These are phyloP conservation scores for Sciurus niger DNA, from an alignment of 2,113 vertebrate species.

Conservation along the genomic window DNA sequence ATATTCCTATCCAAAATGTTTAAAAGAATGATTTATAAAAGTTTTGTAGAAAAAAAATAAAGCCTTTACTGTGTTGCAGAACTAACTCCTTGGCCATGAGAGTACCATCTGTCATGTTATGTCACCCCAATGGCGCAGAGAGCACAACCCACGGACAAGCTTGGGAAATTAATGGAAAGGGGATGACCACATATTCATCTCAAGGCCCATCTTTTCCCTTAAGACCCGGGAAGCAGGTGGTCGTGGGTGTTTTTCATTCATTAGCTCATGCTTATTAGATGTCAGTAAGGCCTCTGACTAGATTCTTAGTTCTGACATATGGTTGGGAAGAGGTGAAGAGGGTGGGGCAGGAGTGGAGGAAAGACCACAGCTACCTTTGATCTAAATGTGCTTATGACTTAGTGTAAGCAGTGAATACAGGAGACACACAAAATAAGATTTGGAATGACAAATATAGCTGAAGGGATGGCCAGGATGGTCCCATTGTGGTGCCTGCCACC, in stretches of 20 bases:
- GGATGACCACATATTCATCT: conserved; percentile 45
- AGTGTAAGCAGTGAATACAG: not conserved
- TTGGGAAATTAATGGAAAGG: conserved; percentile 65
- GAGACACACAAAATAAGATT: not conserved
- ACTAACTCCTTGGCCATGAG: conserved; percentile 13
- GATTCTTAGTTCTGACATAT: not conserved
- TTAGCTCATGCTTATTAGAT: conserved; percentile 65
- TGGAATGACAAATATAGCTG: not conserved
- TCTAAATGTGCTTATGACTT: not conserved
- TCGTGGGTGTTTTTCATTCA: conserved; percentile 56
- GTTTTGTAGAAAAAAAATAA: conserved; percentile 18
- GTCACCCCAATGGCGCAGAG: conserved; percentile 32
- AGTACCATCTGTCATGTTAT: conserved; percentile 66
- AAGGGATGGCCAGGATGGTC: not conserved
- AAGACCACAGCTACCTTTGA: not conserved
- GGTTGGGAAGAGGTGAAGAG: not conserved
- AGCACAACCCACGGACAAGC: conserved; percentile 51
- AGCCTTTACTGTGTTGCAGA: not conserved
- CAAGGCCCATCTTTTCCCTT: conserved; percentile 56
- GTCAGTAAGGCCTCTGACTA: conserved; percentile 18
- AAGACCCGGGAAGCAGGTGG: conserved; percentile 75
- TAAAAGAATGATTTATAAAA: conserved; percentile 12
- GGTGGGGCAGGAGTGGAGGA: not conserved
- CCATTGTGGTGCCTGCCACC: not conserved
- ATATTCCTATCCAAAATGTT: no score